Evolutionary conservation across 2,113 vertebrate genomes (phyloP), one percentile per base, ranked within the genome.

Genomic region (Hirundichthys speculiger): DNA sequence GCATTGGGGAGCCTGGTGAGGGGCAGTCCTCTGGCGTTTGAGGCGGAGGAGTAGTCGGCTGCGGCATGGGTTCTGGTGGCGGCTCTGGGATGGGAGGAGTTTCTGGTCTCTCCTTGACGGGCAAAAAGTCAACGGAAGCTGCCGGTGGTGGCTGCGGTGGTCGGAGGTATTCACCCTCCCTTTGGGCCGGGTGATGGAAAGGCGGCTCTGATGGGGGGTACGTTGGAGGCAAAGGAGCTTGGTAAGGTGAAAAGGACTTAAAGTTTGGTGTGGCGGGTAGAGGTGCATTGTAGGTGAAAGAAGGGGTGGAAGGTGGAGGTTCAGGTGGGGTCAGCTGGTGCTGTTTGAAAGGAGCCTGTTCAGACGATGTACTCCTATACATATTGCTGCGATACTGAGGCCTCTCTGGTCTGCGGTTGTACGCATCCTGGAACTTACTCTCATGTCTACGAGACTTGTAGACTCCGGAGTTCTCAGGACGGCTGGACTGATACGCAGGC

Each of bases 381-480:
- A 88, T 88, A 78, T 71, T 87, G 80, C 82, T 88, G 57, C 83
- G 88, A 63, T 91, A 91, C 78, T 89, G 88, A 19, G 88, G 96
- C 34, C 95, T 94, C 40, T 96, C 97, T 0, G 94, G 95, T 7
- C 98, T 90, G 5, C 96, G 95, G 79, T 98, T 99, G 88, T 99
- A 99, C 15, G 98, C 95, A 0, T 99, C 96, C 1, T 96, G 96
- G 74, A 98, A 98, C 85, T 97, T 98, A 42, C 94, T 93, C 78
- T 99, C 96, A 0, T 96, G 96, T 34, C 98, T 89, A 55, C 96
- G 90, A 52, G 94, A 82, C 83, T 98, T 99, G 93, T 94, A 98
- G 16, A 88, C 74, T 0, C 87, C 91, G 1, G 96, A 95, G 45
- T 85, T 89, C 0, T 91, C 92, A 2, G 94, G 89, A 71, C 96